These are phyloP conservation scores for Rhynchopsitta pachyrhyncha DNA, from an alignment of 2,113 vertebrate species.

Conservation along the genomic window DNA sequence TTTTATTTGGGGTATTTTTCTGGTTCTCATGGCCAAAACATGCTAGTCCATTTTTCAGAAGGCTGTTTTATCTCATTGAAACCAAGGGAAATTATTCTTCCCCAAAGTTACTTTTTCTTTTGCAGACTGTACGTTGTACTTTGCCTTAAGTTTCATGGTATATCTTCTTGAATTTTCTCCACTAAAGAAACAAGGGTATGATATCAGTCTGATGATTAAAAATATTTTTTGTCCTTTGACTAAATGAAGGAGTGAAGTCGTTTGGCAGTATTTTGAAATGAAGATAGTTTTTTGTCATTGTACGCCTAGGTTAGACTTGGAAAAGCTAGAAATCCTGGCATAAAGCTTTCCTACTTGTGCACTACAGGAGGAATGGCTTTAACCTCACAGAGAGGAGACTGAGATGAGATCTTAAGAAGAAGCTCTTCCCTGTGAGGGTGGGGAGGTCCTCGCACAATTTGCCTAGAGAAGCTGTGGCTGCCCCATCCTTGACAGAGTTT, in stretches of 20 bases:
- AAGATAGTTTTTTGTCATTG: not conserved
- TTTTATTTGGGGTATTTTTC: conserved; percentile 72
- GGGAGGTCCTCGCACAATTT: not conserved
- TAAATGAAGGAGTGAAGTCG: not conserved
- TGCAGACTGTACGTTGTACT: not conserved
- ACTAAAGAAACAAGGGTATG: not conserved
- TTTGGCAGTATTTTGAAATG: not conserved
- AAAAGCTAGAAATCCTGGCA: not conserved
- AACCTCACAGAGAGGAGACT: not conserved
- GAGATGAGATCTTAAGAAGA: not conserved
- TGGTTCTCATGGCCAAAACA: conserved; percentile 64
- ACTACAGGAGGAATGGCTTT: not conserved
- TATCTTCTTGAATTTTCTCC: not conserved
- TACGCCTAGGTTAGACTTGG: not conserved
- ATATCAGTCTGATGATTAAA: not conserved
- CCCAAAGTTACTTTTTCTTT: not conserved
- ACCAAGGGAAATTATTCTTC: conserved; percentile 6
- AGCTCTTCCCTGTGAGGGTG: not conserved
- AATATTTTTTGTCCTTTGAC: not conserved
- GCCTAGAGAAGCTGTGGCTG: not conserved
- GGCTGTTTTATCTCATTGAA: conserved; percentile 56
- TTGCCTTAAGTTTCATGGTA: not conserved
- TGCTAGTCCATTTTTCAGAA: conserved; percentile 55
- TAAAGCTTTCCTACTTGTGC: not conserved
- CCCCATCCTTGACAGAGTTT: not conserved